Conservation (phyloP, 2,888 invertebrate genomes). For the Altica lythri region DNA sequence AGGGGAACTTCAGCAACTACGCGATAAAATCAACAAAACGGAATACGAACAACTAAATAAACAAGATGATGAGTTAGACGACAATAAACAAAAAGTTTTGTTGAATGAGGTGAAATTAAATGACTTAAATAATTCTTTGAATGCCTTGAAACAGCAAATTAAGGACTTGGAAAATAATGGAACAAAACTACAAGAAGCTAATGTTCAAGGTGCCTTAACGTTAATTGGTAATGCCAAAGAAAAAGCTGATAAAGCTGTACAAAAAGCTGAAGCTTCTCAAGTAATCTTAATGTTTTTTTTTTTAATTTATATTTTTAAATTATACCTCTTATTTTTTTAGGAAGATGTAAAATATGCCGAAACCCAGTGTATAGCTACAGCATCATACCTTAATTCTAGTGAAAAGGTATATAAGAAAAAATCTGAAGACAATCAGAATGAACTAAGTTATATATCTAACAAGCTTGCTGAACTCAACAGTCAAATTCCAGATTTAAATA, state of each 20-base stretch:
- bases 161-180: conserved; percentile 83
- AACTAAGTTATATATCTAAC: conserved; percentile 67
- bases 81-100: conserved; percentile 74
- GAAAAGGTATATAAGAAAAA: conserved; percentile 66
- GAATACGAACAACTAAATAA: conserved; percentile 66
- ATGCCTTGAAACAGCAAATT: conserved; percentile 71
- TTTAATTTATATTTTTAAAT: conserved; percentile 17
- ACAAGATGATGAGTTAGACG: conserved; percentile 67
- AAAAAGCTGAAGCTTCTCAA: conserved; percentile 51
- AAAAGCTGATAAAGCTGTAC: conserved; percentile 65
- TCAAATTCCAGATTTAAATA: conserved; percentile 83
- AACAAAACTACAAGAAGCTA: conserved; percentile 77
- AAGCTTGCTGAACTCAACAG: conserved; percentile 71
- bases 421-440: conserved; percentile 73
- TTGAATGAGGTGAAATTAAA: conserved; percentile 73
- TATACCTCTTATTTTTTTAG: conserved; percentile 44
- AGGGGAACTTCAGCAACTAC: conserved; percentile 63
- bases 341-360: conserved; percentile 62
- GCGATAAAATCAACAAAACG: conserved; percentile 63
- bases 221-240: conserved; percentile 81
- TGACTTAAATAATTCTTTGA: conserved; percentile 67
- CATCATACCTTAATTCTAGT: conserved; percentile 65
- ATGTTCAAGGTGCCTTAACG: conserved; percentile 93
- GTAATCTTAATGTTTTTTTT: conserved; percentile 21
- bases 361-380: conserved; percentile 67